Evolutionary conservation across 2,113 vertebrate species (phyloP).

Genomic region (Garra rufa): DNA sequence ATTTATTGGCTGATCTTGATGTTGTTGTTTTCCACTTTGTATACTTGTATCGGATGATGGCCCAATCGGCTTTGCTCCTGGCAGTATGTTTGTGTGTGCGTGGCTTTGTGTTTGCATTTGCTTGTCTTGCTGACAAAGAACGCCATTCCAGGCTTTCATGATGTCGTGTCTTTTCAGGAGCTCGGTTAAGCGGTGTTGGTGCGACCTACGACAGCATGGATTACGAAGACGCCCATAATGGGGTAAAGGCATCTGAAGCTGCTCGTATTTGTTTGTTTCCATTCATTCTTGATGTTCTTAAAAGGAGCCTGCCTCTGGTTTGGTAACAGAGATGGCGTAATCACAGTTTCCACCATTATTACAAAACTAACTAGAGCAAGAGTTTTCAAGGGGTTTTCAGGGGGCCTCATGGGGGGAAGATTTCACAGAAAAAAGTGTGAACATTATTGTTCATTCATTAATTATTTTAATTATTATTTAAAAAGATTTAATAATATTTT

Average conservation of each 20-base stretch:
- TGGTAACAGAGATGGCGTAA: neutral
- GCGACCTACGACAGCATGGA: slow-evolving; percentile 59
- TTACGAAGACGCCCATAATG: slow-evolving; percentile 61
- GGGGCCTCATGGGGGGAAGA: neutral
- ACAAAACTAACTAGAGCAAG: neutral
- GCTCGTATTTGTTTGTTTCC: slow-evolving; percentile 29
- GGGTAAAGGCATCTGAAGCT: slow-evolving; percentile 62
- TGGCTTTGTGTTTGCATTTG: slow-evolving; percentile 4
- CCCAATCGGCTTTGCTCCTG: neutral
- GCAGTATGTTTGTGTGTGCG: neutral
- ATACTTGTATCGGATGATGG: neutral
- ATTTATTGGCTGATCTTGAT: slow-evolving; percentile 34
- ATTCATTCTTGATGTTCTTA: neutral
- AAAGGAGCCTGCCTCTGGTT: neutral
- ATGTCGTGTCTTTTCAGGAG: slow-evolving; percentile 61
- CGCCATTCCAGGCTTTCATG: neutral
- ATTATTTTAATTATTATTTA: no score
- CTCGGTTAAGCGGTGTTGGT: slow-evolving; percentile 61
- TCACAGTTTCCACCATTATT: neutral
- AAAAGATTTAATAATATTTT: neutral
- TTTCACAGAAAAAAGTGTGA: no score
- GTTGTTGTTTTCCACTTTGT: neutral
- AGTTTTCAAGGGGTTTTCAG: neutral
- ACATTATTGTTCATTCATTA: neutral
- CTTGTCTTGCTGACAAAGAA: neutral